Evolutionary conservation across 2,888 invertebrate species (phyloP), one percentile per base, ranked within the genome.

Genomic region (Drosophila subquinaria): DNA sequence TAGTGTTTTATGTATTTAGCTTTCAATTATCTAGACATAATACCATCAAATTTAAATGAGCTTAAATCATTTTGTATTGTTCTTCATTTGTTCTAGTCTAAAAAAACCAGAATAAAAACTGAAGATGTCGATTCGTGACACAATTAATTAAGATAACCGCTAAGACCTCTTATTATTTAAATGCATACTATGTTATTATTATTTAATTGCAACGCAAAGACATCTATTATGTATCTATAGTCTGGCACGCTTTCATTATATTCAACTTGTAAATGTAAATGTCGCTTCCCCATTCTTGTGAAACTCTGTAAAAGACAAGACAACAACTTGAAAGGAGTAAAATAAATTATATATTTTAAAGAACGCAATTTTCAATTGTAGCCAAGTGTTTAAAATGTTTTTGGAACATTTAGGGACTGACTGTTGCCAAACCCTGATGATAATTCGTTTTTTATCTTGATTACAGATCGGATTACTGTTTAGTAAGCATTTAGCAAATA

Each of bases 131-230:
- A 59, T 35, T 42, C 53, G 48, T 51, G 67, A 78, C 59, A 72
- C 61, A 36, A 70, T 60, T 63, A 67, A 73, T 36, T 69, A 74
- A 77, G 69, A 76, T 66, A 89, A 86, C 85, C 85, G 73, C 66
- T 64, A 82, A 77, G 73, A 86, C 89, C 89, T 85, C 85, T 80
- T 70, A 81, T 87, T 72, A 73, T 67, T 77, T 85, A 74, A 82
- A 73, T 50, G 61, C 65, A 61, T 71, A 76, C 71, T 73, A 73
- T 76, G 55, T 76, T 64, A 68, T 76, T 78, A 76, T 65, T 69
- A 69, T 83, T 82, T 65, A 59, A 65, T 43, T 45, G 43, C 35
- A 67, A 36, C 45, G 45, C 45, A 56, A 42, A 52, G 50, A 64
- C 47, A 27, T 57, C n/a, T 45, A 47, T 36, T 57, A 36, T 27